phyloP scores from a whole-genome alignment of 53 echinoderm and acorn worm genomes.

The Antedon mediterranea region DNA sequence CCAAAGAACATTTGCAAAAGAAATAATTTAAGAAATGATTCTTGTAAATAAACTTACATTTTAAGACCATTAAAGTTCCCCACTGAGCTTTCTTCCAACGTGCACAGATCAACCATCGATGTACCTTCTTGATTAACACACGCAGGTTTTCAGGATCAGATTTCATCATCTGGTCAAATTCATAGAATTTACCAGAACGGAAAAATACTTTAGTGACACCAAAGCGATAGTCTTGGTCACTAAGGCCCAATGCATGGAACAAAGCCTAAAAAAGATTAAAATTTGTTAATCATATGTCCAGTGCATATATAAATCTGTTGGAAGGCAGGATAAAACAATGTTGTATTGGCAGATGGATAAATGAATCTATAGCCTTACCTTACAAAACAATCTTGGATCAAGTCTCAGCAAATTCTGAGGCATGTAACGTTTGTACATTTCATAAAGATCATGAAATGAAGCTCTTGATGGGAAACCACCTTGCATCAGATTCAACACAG shows the following conservation, averaged over 20 bases:
- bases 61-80: slow-evolving; percentile 89
- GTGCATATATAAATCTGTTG: no score
- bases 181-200: slow-evolving; percentile 94
- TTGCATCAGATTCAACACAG: slow-evolving; percentile 88
- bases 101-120: slow-evolving; percentile 82
- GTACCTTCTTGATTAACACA: slow-evolving; percentile 79
- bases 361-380: slow-evolving; percentile 40
- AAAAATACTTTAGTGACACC: slow-evolving; percentile 98
- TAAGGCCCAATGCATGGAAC: slow-evolving; percentile 91
- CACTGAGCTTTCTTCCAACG: slow-evolving; percentile 91
- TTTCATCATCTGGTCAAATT: slow-evolving; percentile 95
- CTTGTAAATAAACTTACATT: slow-evolving; percentile 38
- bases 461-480: slow-evolving; percentile 95
- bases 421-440: slow-evolving; percentile 94
- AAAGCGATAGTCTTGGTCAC: slow-evolving; percentile 90
- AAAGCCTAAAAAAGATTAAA: slow-evolving; percentile 36
- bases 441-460: slow-evolving; percentile 77
- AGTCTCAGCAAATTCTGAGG: slow-evolving; percentile 68
- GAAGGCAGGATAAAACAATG: no score
- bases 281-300: no score
- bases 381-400: slow-evolving; percentile 92
- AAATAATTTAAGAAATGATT: no score
- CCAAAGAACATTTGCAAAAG: no score
- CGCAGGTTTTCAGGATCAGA: slow-evolving; percentile 70
- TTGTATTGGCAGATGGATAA: neutral